Evolutionary conservation across 2,797 vertebrate species (phyloP).

Genomic region (Buceros bicornis): DNA sequence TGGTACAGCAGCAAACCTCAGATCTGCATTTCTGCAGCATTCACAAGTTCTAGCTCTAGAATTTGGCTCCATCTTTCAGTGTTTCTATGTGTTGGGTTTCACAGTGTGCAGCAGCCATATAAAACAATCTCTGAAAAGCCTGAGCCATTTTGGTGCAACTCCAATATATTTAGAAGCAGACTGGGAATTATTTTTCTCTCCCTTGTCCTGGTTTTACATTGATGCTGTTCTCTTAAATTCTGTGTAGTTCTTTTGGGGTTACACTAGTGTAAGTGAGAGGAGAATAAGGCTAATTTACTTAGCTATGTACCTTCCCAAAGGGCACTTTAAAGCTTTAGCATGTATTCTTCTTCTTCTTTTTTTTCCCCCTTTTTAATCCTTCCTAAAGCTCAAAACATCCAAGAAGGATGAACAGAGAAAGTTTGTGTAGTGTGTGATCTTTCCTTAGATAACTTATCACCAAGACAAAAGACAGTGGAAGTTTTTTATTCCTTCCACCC

Average conservation of each 20-base stretch:
- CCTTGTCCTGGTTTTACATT: background rate
- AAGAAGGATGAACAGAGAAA: slow-evolving; percentile 39
- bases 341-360: background rate
- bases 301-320: background rate
- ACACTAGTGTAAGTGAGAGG: background rate
- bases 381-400: slow-evolving; percentile 41
- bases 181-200: background rate
- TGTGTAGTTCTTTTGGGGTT: background rate
- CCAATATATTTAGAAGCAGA: background rate
- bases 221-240: background rate
- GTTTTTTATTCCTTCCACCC: slow-evolving; percentile 41
- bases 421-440: slow-evolving; percentile 32
- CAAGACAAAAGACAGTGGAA: slow-evolving; percentile 30
- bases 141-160: background rate
- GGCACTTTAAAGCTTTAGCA: background rate
- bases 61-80: background rate
- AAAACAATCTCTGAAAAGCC: background rate
- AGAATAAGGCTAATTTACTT: slow-evolving; percentile 3
- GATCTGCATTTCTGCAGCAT: background rate
- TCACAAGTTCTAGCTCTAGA: background rate
- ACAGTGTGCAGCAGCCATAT: background rate
- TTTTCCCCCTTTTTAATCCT: background rate
- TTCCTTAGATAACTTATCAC: slow-evolving; percentile 61
- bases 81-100: background rate
- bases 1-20: background rate